These are phyloP conservation scores for Caenorhabditis imperialis DNA, from an alignment of 2,888 invertebrate species.

Conservation along the genomic window DNA sequence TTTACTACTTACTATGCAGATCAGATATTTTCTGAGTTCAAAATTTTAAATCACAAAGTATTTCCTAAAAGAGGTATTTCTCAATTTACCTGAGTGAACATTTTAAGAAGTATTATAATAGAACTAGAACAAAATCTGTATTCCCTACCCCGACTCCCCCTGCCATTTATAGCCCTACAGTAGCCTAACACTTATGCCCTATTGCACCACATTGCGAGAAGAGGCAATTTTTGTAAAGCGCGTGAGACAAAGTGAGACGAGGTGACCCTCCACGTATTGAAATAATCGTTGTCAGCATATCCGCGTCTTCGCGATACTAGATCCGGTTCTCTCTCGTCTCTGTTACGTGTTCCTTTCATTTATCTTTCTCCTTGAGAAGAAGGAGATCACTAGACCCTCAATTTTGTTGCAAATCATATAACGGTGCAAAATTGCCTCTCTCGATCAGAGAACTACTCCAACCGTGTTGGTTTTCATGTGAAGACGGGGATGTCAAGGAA, in stretches of 20 bases:
- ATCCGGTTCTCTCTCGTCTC: background rate
- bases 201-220: slow-evolving; percentile 39
- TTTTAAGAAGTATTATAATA: background rate
- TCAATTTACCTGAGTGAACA: slow-evolving; percentile 10
- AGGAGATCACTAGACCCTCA: slow-evolving; percentile 19
- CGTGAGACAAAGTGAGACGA: background rate
- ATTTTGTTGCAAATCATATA: background rate
- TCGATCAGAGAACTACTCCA: slow-evolving; percentile 32
- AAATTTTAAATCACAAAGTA: background rate
- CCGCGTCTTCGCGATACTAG: slow-evolving; percentile 8
- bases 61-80: background rate
- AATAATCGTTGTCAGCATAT: slow-evolving; percentile 26
- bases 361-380: slow-evolving; percentile 9
- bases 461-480: slow-evolving; percentile 22
- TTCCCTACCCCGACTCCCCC: background rate
- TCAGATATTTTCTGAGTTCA: background rate
- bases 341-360: slow-evolving; percentile 39
- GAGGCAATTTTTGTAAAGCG: background rate
- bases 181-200: slow-evolving; percentile 23
- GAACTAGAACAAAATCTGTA: background rate
- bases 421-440: slow-evolving; percentile 14
- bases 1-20: no score
- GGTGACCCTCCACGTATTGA: slow-evolving; percentile 22
- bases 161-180: slow-evolving; percentile 14
- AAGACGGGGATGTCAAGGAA: no score